phyloP scores from a whole-genome alignment of 2,888 invertebrate genomes.

The Imbricaverruca yamaguchii region DNA sequence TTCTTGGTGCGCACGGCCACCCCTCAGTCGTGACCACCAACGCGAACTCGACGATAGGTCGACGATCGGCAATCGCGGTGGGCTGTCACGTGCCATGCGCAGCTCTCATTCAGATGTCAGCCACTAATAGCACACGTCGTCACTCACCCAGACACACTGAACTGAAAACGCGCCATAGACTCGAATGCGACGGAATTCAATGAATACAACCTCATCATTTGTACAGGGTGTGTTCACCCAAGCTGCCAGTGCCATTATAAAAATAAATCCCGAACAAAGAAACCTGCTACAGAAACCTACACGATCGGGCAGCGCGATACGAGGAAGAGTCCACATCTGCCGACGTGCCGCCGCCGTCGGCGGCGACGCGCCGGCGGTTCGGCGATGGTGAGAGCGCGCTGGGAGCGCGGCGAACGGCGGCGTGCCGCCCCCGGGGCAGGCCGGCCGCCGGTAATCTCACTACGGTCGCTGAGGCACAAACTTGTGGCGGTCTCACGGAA shows the following conservation, averaged over 20 bases:
- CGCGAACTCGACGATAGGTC: background rate
- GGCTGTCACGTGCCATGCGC: too few relatives aligned
- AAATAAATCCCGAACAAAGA: constrained; percentile 9
- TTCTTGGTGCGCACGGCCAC: background rate
- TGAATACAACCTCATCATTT: background rate
- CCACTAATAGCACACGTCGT: background rate
- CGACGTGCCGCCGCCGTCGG: too few relatives aligned
- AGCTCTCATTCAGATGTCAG: background rate
- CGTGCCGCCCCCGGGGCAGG: too few relatives aligned
- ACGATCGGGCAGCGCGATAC: background rate
- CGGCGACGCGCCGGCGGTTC: too few relatives aligned
- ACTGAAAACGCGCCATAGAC: background rate
- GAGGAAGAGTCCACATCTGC: too few relatives aligned
- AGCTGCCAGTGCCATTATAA: constrained; percentile 5
- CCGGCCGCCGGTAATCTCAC: background rate
- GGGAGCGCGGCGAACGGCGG: too few relatives aligned
- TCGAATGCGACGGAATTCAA: background rate
- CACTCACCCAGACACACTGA: background rate
- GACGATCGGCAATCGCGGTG: too few relatives aligned
- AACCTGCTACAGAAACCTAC: background rate
- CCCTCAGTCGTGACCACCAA: background rate
- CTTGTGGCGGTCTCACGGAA: background rate
- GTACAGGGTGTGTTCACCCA: background rate
- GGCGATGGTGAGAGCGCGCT: too few relatives aligned
- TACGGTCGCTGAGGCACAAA: constrained; percentile 2